Evolutionary conservation across 2,888 invertebrate species (phyloP).

Genomic region (Lepidocyrtoides sp.): DNA sequence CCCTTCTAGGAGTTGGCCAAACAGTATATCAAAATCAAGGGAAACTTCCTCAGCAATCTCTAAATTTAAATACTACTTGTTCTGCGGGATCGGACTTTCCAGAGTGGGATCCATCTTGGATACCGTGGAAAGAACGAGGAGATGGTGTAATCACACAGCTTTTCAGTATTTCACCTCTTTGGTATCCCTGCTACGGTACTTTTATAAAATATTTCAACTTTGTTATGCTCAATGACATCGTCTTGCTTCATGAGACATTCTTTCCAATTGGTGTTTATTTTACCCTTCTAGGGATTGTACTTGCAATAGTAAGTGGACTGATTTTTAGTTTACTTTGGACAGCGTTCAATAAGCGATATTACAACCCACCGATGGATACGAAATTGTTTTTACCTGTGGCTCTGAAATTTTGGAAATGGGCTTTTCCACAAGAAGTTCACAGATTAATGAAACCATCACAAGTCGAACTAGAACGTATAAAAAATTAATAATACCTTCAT

Average conservation of each 20-base stretch:
- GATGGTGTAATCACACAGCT: constrained; percentile 73
- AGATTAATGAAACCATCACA: constrained; percentile 79
- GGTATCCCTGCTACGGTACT: constrained; percentile 83
- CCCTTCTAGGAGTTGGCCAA: constrained; percentile 82
- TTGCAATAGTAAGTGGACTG: constrained; percentile 75
- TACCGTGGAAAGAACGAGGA: constrained; percentile 80
- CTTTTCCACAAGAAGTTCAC: constrained; percentile 77
- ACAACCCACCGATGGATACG: constrained; percentile 79
- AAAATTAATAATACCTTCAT: too few relatives aligned
- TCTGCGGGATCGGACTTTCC: background rate
- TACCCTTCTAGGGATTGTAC: constrained; percentile 63
- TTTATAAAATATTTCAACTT: background rate
- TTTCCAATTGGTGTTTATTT: too few relatives aligned
- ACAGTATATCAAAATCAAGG: constrained; percentile 80
- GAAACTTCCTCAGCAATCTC: constrained; percentile 79
- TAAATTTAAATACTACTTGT: constrained; percentile 62
- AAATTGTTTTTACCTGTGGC: constrained; percentile 83
- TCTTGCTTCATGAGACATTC: too few relatives aligned
- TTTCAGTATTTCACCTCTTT: constrained; percentile 83
- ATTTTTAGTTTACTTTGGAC: constrained; percentile 79
- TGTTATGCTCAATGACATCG: background rate
- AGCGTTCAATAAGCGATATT: constrained; percentile 19
- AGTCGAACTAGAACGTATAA: constrained; percentile 70
- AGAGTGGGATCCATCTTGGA: constrained; percentile 39
- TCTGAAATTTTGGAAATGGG: constrained; percentile 79